Evolutionary conservation across 2,888 invertebrate species (phyloP), one percentile per base, ranked within the genome.

Genomic region (Spisula subtruncata): DNA sequence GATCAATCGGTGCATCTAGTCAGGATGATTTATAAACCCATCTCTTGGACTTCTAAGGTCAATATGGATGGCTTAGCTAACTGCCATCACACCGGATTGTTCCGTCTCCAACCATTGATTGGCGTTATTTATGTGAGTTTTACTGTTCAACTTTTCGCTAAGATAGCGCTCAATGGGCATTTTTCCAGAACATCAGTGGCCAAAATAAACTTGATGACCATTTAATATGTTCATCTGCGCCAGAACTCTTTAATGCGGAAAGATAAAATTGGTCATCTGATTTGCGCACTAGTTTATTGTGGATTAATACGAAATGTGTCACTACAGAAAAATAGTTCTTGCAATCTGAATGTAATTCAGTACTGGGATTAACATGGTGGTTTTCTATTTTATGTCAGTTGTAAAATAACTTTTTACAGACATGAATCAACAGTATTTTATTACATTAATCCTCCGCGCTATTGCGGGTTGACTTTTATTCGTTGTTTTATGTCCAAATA

Each of bases 181-280:
- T 81, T 86, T 86, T 86, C 86, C 86, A 86, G 86, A 56, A 86
- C 86, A 86, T 86, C 81, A 81, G 60, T 16, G 48, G 81, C 86
- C 29, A 46, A 81, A 89, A 86, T 89, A 56, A 75, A 51, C 81
- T 79, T 85, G 82, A 89, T 89, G 85, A 60, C 86, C 29, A 85
- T 89, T 89, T 89, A 89, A 89, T 89, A 89, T 54, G 85, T 56
- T 80, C 83, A 46, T 86, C 86, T 71, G 82, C 83, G 35, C 85
- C 79, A 79, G 86, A 83, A 71, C 87, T 90, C 90, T 85, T 66
- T 66, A 25, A 85, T 82, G 90, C 87, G 87, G 87, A 90, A 90
- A 90, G 90, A 90, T 90, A 87, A 90, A 87, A 87, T 85, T 81
- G 85, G 90, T 85, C 87, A 84, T 87, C 66, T 79, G 48, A 81